phyloP scores from a whole-genome alignment of 2,888 invertebrate species.

The Eurois occulta region DNA sequence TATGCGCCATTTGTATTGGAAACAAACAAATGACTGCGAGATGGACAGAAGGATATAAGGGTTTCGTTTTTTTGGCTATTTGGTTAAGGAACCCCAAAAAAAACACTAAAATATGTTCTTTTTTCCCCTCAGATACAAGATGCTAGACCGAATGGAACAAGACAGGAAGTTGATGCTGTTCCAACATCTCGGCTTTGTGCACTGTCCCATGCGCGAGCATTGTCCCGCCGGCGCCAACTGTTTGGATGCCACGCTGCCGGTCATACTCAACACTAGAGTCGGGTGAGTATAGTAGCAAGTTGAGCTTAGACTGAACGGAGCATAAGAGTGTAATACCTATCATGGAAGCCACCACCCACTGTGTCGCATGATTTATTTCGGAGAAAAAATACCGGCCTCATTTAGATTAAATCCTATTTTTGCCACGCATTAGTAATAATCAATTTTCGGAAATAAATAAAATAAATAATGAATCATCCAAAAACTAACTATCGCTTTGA shows the following conservation, averaged over 20 bases:
- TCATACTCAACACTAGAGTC: conserved; percentile 86
- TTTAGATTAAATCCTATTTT: too few relatives aligned
- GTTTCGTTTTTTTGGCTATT: background rate
- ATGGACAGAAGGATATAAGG: background rate
- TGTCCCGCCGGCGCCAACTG: conserved; percentile 96
- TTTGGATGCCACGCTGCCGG: conserved; percentile 82
- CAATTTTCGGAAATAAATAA: too few relatives aligned
- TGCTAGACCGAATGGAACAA: conserved; percentile 97
- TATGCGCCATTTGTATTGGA: background rate
- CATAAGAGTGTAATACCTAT: background rate
- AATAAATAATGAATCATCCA: too few relatives aligned
- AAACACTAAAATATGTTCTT: too few relatives aligned
- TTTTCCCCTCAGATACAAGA: conserved; percentile 93
- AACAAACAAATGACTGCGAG: background rate
- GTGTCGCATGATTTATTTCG: too few relatives aligned
- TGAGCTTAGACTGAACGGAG: conserved; percentile 79
- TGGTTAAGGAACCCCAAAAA: background rate
- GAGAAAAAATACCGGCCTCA: too few relatives aligned
- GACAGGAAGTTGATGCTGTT: conserved; percentile 98
- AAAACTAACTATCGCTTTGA: too few relatives aligned
- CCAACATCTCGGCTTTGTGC: conserved; percentile 98
- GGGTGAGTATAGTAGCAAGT: conserved; percentile 77
- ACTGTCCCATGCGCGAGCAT: conserved; percentile 98
- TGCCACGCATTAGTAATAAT: too few relatives aligned
- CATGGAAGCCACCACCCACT: too few relatives aligned